Base-by-base conservation (phyloP, 2,797 vertebrate species). In the Xenops minutus region DNA sequence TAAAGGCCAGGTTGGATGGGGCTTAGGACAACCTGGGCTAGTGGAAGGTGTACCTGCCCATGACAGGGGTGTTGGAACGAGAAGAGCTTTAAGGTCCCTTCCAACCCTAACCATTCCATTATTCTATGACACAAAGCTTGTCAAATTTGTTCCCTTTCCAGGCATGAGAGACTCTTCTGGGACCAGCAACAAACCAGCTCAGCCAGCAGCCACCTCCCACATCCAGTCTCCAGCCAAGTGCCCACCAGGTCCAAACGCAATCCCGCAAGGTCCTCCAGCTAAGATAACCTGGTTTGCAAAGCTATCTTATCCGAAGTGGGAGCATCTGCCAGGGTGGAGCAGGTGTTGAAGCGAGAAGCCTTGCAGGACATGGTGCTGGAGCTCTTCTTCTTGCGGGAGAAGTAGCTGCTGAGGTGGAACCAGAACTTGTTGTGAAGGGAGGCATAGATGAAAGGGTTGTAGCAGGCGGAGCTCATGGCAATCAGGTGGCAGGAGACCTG, bases 361-460 rank as follows among this genome's bases (percentile, higher is more conserved):
- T 98, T 98, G 93, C 97, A 97, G 44, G 98, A 98, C 71, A 36
- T 74, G 6, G 85, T 91, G 39, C 97, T 97, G 59, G 97, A 89
- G 94, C 95, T 87, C 94, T 92, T 96, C 92, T 95, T 98, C 81
- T 93, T 96, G n/a, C 93, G 96, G 92, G 97, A 94, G 69, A 98
- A 96, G 94, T 96, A 98, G 63, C 87, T 97, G 73, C 97, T 98
- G 85, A 99, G 89, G 93, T 97, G 98, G 94, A 98, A 96, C 92
- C 98, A 96, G 95, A 98, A 98, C 96, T 99, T 99, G 92, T 98
- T 66, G 1, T 99, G 99, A 54, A 99, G 94, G 6, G 98, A 99
- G 61, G 99, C 99, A 0, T 99, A 99, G 94, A 99, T 99, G 79
- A 99, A 99, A 5, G 99, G 99, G 97, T 99, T 99, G 97, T 98